Evolutionary conservation across 2,797 vertebrate genomes (phyloP).

Genomic region (Acanthiza pusilla): DNA sequence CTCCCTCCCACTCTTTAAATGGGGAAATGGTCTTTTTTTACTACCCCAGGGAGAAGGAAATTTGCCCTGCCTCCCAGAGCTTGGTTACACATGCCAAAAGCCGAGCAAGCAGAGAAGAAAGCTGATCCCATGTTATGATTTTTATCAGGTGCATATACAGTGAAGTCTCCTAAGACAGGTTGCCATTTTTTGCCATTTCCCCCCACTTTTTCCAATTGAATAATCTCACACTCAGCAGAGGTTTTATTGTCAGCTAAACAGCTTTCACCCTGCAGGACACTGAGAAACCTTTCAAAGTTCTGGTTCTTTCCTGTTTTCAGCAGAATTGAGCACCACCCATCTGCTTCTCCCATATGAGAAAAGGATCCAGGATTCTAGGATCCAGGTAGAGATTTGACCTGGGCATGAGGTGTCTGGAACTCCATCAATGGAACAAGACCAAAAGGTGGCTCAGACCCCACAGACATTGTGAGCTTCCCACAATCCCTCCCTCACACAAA

Average conservation of each 20-base stretch:
- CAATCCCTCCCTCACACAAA: neutral
- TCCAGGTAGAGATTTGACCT: neutral
- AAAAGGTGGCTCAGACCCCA: neutral
- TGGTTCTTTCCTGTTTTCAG: neutral
- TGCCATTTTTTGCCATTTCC: neutral
- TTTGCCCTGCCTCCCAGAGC: conserved; percentile 45
- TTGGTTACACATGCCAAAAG: conserved; percentile 26
- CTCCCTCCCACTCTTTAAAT: conserved; percentile 33
- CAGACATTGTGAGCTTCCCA: neutral
- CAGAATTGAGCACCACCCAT: neutral
- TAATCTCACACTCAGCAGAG: neutral
- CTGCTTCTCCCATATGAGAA: neutral
- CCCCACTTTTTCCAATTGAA: neutral
- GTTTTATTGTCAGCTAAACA: neutral
- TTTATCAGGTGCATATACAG: conserved; percentile 65
- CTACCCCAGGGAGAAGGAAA: conserved; percentile 37
- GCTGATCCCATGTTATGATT: conserved; percentile 56
- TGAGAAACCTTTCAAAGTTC: neutral
- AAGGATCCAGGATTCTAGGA: neutral
- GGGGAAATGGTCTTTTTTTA: conserved; percentile 63
- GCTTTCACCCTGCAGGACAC: neutral
- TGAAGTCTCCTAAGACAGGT: conserved; percentile 35
- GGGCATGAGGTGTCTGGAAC: neutral
- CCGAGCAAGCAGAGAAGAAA: conserved; percentile 47
- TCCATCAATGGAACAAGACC: neutral